These are phyloP conservation scores for Callaeas wilsoni DNA, from an alignment of 2,113 vertebrate genomes.

Conservation along the genomic window DNA sequence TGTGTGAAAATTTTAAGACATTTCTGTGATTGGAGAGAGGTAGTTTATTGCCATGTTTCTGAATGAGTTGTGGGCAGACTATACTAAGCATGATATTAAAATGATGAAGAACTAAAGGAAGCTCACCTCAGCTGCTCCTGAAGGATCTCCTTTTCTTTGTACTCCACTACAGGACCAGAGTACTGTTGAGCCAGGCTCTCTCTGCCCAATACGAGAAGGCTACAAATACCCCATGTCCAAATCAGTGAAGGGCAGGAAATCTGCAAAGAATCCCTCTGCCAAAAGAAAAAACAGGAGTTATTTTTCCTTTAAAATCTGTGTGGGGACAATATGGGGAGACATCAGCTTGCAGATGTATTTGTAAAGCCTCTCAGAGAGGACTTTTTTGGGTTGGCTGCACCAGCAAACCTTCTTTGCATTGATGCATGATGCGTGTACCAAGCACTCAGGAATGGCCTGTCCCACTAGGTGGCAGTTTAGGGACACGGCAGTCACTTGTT, in stretches of 20 bases:
- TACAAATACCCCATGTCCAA: not conserved
- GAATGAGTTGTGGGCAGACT: not conserved
- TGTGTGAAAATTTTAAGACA: not conserved
- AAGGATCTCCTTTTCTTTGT: not conserved
- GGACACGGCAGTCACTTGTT: constrained; percentile 39
- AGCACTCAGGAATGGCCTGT: not conserved
- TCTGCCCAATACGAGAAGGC: not conserved
- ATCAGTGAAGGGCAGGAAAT: not conserved
- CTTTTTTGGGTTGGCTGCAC: not conserved
- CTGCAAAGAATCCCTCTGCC: not conserved
- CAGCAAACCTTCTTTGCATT: not conserved
- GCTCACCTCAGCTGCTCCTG: not conserved
- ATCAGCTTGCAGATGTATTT: not conserved
- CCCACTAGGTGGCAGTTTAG: constrained; percentile 74
- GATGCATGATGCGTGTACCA: rapidly evolving
- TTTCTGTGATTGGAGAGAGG: not conserved
- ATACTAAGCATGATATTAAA: not conserved
- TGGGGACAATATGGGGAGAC: not conserved
- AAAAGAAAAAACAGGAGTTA: not conserved
- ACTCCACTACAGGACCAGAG: not conserved
- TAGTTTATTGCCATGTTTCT: not conserved
- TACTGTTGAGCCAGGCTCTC: not conserved
- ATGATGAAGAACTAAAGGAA: not conserved
- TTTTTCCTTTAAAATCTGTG: not conserved
- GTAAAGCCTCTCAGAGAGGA: not conserved